Base-by-base conservation (phyloP, 2,113 vertebrate species). In the Hymenochirus boettgeri region DNA sequence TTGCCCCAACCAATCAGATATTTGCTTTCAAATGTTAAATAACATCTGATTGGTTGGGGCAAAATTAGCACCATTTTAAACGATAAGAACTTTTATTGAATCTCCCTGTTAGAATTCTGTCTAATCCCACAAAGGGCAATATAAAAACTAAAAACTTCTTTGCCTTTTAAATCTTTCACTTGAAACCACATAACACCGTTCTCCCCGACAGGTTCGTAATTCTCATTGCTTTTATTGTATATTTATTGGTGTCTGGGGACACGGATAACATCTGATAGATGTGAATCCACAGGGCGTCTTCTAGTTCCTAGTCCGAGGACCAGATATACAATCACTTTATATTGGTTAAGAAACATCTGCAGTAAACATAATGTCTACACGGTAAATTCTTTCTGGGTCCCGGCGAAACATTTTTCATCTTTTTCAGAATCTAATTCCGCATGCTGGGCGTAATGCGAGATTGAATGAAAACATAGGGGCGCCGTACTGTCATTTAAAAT, bases 241-340 rank as follows among this genome's bases (percentile, higher is more conserved):
- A 45, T 60, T 69, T 69, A 69, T 69, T 51, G 56, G 47, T 39
- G 35, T 50, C 65, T 24, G 27, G 65, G 57, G 65, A 69, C 52
- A 42, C 45, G 31, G 27, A 50, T 29, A 53, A 53, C 65, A 69
- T 69, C 65, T 69, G 65, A 69, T 56, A 51, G 56, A 69, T 60
- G 47, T 31, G 21, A 69, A 69, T 69, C 65, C 47, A 53, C 42
- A 9, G 65, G 56, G 65, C 35, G 33, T 29, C 31, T 53, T 31
- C 27, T 27, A 18, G 47, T 60, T 69, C 13, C 29, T 29, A 39
- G 56, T 29, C 47, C 45, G 33, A 53, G 17, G 24, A 47, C 18
- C 31, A 60, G 57, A 69, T 69, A 60, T 60, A 69, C 56, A 69
- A 59, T 69, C 56, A 33, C 60, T 33, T 69, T 60, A 45, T 69